phyloP scores from a whole-genome alignment of 1,140 invertebrate genomes.

The Bombus terrestris region DNA sequence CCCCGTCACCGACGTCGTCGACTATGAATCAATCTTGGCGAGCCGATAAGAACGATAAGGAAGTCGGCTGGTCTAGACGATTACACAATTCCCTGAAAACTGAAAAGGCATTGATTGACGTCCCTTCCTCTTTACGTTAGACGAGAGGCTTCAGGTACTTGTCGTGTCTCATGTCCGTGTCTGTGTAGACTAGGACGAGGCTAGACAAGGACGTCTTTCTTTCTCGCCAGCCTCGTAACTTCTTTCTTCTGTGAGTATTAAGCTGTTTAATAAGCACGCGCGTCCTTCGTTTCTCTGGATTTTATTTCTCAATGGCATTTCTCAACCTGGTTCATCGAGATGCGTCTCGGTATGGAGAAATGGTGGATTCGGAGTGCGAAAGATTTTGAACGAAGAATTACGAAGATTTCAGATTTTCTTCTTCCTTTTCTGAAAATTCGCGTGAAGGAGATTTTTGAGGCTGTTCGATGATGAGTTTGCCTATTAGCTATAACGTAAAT shows the following conservation, averaged over 20 bases:
- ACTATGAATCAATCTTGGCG: conserved; percentile 63
- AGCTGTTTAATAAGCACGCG: too few species aligned
- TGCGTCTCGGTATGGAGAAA: too few species aligned
- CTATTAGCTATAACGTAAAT: too few species aligned
- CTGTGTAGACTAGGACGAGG: background rate
- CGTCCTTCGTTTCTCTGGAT: too few species aligned
- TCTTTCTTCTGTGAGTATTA: background rate
- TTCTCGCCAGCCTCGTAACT: conserved; percentile 1
- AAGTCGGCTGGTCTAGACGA: conserved; percentile 71
- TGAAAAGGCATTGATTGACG: conserved; percentile 72
- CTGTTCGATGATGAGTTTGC: too few species aligned
- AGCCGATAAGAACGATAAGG: conserved; percentile 70
- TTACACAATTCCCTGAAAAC: conserved; percentile 71
- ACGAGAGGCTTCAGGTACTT: conserved; percentile 46
- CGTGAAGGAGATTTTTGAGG: too few species aligned
- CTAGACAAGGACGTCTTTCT: conserved; percentile 17
- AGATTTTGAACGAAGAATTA: too few species aligned
- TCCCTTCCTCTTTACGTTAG: background rate
- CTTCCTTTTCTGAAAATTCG: too few species aligned
- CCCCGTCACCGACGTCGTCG: conserved; percentile 38
- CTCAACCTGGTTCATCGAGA: too few species aligned
- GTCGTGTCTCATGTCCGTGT: conserved; percentile 35
- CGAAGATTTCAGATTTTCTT: too few species aligned
- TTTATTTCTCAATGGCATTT: too few species aligned
- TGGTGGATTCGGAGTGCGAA: rapidly evolving